These are phyloP conservation scores for Chromoteleia sp. DNA, from an alignment of 2,888 invertebrate genomes.

Conservation along the genomic window DNA sequence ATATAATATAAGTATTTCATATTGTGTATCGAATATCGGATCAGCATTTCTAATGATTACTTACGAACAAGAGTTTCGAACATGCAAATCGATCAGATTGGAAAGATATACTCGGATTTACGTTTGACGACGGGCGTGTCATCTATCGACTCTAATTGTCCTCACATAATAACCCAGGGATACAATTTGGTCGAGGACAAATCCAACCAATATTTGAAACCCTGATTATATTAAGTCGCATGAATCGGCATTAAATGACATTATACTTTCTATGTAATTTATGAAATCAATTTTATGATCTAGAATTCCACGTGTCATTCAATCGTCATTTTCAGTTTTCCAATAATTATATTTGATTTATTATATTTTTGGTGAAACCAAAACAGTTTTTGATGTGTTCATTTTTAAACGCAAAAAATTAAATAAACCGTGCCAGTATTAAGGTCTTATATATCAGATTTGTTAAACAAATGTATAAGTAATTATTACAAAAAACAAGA, in stretches of 20 bases:
- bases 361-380: too few species aligned
- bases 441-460: too few species aligned
- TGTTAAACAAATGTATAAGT: too few species aligned
- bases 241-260: slow-evolving; percentile 47
- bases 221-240: slow-evolving; percentile 47
- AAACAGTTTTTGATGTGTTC: too few species aligned
- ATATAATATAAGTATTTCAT: slow-evolving; percentile 74
- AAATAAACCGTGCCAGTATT: too few species aligned
- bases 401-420: too few species aligned
- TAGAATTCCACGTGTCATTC: slow-evolving; percentile 26
- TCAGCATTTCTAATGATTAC: slow-evolving; percentile 75
- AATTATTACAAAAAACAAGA: too few species aligned
- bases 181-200: slow-evolving; percentile 34
- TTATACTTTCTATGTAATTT: slow-evolving; percentile 16
- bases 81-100: slow-evolving; percentile 74
- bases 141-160: slow-evolving; percentile 50
- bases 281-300: slow-evolving; percentile 30
- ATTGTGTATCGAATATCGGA: slow-evolving; percentile 65
- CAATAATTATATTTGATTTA: too few species aligned
- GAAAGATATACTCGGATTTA: slow-evolving; percentile 67
- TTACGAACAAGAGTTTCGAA: slow-evolving; percentile 70
- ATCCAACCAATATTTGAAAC: slow-evolving; percentile 55
- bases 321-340: too few species aligned
- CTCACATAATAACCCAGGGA: slow-evolving; percentile 7
- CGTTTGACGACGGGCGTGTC: slow-evolving; percentile 27